These are phyloP conservation scores for Tetramorium parvispinum DNA, from an alignment of 1,140 invertebrate genomes.

Conservation along the genomic window DNA sequence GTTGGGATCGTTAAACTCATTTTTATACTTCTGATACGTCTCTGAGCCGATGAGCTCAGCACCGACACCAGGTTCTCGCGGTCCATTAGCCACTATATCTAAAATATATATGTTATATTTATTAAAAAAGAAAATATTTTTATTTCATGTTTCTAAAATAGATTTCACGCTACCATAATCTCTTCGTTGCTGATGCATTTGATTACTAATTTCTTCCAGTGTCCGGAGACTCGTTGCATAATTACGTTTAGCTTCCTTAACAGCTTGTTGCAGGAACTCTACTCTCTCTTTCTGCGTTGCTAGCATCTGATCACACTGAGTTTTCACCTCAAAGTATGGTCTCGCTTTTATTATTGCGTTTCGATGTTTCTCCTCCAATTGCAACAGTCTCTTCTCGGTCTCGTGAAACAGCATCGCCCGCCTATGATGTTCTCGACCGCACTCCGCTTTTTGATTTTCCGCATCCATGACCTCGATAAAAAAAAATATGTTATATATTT, in stretches of 20 bases:
- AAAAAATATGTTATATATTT: not conserved
- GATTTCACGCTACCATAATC: slow-evolving; percentile 82
- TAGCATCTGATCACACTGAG: slow-evolving; percentile 94
- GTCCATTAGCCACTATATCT: slow-evolving; percentile 86
- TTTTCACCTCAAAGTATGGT: slow-evolving; percentile 96
- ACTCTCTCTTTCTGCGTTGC: slow-evolving; percentile 95
- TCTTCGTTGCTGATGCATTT: slow-evolving; percentile 92
- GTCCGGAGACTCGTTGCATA: slow-evolving; percentile 94
- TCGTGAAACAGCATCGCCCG: slow-evolving; percentile 91
- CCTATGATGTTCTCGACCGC: slow-evolving; percentile 93
- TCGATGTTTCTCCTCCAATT: slow-evolving; percentile 91
- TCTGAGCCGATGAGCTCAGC: slow-evolving; percentile 90
- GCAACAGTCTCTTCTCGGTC: slow-evolving; percentile 91
- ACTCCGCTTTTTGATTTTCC: slow-evolving; percentile 94
- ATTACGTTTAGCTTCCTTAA: slow-evolving; percentile 91
- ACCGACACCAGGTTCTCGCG: slow-evolving; percentile 95
- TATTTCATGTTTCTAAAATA: not conserved
- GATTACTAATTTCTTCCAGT: slow-evolving; percentile 96
- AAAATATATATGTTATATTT: slow-evolving; percentile 22
- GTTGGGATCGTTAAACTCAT: slow-evolving; percentile 77
- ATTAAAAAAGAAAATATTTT: not conserved
- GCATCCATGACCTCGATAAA: slow-evolving; percentile 95
- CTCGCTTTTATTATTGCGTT: slow-evolving; percentile 93
- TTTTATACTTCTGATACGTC: slow-evolving; percentile 79
- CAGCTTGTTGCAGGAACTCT: slow-evolving; percentile 91